phyloP scores from a whole-genome alignment of 1,140 invertebrate genomes.

The Danaus melanippus region DNA sequence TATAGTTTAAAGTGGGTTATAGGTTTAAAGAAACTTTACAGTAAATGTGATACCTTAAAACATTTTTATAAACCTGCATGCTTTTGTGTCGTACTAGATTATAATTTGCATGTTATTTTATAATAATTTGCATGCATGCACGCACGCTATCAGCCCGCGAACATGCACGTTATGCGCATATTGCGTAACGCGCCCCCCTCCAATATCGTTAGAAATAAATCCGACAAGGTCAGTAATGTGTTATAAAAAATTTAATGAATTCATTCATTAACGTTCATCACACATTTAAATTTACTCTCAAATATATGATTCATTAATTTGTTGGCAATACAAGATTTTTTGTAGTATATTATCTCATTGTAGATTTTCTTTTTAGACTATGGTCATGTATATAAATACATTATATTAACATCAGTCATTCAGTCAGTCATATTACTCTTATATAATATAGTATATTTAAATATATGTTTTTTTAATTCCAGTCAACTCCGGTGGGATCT shows the following conservation, averaged over 20 bases:
- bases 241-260: conserved; percentile 1
- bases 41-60: no score
- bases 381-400: not conserved
- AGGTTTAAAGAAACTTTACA: no score
- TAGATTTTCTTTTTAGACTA: conserved; percentile 1
- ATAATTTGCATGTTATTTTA: conserved; percentile 29
- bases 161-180: conserved; percentile 82
- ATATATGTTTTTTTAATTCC: conserved; percentile 31
- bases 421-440: no score
- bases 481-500: conserved; percentile 94
- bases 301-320: no score
- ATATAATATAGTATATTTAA: no score
- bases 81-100: not conserved
- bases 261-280: no score
- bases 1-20: no score
- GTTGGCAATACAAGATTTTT: no score
- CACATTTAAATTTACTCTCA: no score
- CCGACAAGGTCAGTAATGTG: conserved; percentile 81
- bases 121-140: conserved; percentile 25
- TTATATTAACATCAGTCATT: no score
- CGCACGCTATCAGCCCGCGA: conserved; percentile 75
- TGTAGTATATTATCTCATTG: no score
- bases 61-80: no score
- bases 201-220: conserved; percentile 86
- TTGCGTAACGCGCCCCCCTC: conserved; percentile 87